Evolutionary conservation across 2,888 invertebrate genomes (phyloP).

Genomic region (Drosophila diplacantha): DNA sequence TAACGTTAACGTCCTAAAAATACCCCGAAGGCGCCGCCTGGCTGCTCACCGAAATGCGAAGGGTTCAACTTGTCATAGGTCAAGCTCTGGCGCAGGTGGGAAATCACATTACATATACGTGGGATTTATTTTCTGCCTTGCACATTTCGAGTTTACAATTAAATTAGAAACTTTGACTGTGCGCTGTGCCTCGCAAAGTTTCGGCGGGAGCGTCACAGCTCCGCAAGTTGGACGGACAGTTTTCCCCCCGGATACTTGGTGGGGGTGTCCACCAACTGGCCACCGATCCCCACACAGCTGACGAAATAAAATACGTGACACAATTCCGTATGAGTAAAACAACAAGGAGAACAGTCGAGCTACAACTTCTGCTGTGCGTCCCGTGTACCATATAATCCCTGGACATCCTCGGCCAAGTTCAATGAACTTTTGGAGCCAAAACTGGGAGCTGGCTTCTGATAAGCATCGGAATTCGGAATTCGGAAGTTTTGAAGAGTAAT

Average conservation of each 20-base stretch:
- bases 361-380: conserved; percentile 14
- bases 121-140: conserved; percentile 39
- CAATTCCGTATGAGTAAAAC: conserved; percentile 38
- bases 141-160: conserved; percentile 56
- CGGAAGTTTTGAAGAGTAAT: too few relatives aligned
- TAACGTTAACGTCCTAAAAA: conserved; percentile 54
- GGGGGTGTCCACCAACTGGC: background rate
- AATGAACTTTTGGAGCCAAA: conserved; percentile 10
- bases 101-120: conserved; percentile 38
- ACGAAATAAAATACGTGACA: conserved; percentile 62
- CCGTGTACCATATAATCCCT: conserved; percentile 20
- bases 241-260: conserved; percentile 1
- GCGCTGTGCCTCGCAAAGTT: conserved; percentile 37
- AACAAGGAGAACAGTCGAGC: conserved; percentile 3
- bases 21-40: conserved; percentile 30
- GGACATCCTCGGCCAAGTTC: conserved; percentile 13
- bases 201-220: conserved; percentile 37
- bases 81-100: conserved; percentile 22
- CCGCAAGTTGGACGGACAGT: conserved; percentile 21
- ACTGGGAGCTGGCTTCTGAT: background rate
- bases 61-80: conserved; percentile 47
- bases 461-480: background rate
- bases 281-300: conserved; percentile 22
- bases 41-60: conserved; percentile 13
- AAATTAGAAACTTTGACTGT: conserved; percentile 60